phyloP scores from a whole-genome alignment of 2,888 invertebrate genomes.

The Apamea anceps region DNA sequence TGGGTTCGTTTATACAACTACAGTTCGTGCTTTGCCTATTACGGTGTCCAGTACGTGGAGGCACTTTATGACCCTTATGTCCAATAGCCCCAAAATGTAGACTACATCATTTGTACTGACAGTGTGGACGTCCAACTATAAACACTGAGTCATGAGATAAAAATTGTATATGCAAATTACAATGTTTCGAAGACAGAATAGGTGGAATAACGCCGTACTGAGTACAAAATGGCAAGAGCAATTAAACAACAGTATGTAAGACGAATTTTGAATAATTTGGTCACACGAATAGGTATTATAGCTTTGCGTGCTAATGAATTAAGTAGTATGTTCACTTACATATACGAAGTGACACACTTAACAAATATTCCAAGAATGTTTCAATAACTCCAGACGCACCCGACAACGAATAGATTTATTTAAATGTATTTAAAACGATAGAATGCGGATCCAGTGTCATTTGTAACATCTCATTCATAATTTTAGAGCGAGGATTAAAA shows the following conservation, averaged over 20 bases:
- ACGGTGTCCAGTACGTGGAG: constrained; percentile 76
- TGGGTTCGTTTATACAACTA: constrained; percentile 76
- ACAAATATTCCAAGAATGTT: constrained; percentile 53
- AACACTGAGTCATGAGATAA: constrained; percentile 71
- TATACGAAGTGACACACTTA: constrained; percentile 33
- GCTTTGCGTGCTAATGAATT: constrained; percentile 42
- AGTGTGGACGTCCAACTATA: constrained; percentile 70
- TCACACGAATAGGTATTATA: constrained; percentile 21
- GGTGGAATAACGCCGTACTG: constrained; percentile 30
- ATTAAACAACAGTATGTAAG: constrained; percentile 44
- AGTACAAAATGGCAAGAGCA: constrained; percentile 49
- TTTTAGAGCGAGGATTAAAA: constrained; percentile 79
- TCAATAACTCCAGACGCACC: constrained; percentile 49
- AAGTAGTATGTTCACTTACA: constrained; percentile 22
- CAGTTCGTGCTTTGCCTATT: constrained; percentile 85
- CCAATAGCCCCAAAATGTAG: constrained; percentile 78
- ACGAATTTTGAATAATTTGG: constrained; percentile 35
- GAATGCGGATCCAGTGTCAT: constrained; percentile 73
- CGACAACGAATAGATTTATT: constrained; percentile 68
- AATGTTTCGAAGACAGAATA: constrained; percentile 49
- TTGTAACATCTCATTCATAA: constrained; percentile 83
- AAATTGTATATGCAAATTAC: constrained; percentile 67
- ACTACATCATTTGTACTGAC: constrained; percentile 79
- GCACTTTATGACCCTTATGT: constrained; percentile 77
- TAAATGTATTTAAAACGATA: constrained; percentile 67